A percentile compares a stretch with the other conserved stretches of the same genome.
phyloP scores from a whole-genome alignment of 2,888 invertebrate genomes.

The Celastrina argiolus region DNA sequence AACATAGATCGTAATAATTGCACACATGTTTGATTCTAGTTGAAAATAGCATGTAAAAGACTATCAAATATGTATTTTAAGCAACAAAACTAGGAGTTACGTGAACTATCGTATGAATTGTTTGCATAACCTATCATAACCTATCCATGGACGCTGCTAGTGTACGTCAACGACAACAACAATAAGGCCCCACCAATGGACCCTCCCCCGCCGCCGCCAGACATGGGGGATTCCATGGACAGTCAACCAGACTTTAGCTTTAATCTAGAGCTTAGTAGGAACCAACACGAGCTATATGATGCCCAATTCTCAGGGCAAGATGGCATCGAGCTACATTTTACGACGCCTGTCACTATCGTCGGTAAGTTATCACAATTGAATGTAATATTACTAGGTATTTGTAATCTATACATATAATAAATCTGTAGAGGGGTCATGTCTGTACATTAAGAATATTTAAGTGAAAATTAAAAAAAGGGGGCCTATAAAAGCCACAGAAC shows the following conservation, averaged over 20 bases:
- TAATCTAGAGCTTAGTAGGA: constrained; percentile 83
- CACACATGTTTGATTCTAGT: constrained; percentile 3
- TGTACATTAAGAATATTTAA: too few species aligned
- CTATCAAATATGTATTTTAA: not conserved
- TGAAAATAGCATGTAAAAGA: not conserved
- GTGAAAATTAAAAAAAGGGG: too few species aligned
- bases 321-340: constrained; percentile 33
- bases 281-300: constrained; percentile 86
- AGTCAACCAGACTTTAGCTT: constrained; percentile 76
- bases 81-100: not conserved
- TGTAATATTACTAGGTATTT: not conserved
- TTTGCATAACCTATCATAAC: constrained; percentile 29
- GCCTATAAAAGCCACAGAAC: too few species aligned
- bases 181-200: constrained; percentile 68
- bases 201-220: constrained; percentile 71
- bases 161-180: constrained; percentile 55
- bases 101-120: constrained; percentile 34
- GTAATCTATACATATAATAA: too few species aligned
- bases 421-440: too few species aligned
- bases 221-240: constrained; percentile 56
- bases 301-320: constrained; percentile 76
- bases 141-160: constrained; percentile 59
- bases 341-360: constrained; percentile 63
- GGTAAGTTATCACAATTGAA: constrained; percentile 50
- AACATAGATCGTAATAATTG: not conserved